Evolutionary conservation across 2,113 vertebrate genomes (phyloP).

Genomic region (Hemiscyllium ocellatum): DNA sequence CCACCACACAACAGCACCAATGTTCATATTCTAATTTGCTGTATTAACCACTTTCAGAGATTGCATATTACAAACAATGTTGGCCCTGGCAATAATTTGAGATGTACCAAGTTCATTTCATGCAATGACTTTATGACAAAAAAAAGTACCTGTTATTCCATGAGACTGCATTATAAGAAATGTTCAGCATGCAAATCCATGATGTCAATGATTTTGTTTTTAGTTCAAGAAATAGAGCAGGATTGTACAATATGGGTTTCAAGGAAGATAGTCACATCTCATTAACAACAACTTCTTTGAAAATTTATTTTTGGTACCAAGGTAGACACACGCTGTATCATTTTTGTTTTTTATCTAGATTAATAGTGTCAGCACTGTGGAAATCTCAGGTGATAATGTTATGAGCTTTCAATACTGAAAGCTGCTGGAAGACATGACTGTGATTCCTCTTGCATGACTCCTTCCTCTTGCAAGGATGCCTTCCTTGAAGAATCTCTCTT

Average conservation of each 20-base stretch:
- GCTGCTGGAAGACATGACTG: background rate
- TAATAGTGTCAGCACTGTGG: background rate
- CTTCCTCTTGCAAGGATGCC: too few relatives aligned
- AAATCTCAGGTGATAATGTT: background rate
- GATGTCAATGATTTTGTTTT: background rate
- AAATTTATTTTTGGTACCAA: background rate
- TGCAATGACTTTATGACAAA: background rate
- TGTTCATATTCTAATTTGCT: background rate
- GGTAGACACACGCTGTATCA: background rate
- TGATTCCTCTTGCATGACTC: too few relatives aligned
- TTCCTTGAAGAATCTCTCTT: too few relatives aligned
- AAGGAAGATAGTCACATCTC: background rate
- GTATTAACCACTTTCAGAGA: background rate
- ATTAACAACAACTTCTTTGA: background rate
- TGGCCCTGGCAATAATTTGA: background rate
- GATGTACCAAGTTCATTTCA: background rate
- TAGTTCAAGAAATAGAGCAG: background rate
- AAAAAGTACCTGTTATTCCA: background rate
- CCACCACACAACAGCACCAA: background rate
- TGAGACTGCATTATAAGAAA: background rate
- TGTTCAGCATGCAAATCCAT: background rate
- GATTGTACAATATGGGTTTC: background rate
- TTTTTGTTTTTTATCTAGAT: background rate
- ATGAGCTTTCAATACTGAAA: background rate
- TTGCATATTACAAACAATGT: background rate